These are phyloP conservation scores for Hiodon tergisus DNA, from an alignment of 2,113 vertebrate species.

Conservation along the genomic window DNA sequence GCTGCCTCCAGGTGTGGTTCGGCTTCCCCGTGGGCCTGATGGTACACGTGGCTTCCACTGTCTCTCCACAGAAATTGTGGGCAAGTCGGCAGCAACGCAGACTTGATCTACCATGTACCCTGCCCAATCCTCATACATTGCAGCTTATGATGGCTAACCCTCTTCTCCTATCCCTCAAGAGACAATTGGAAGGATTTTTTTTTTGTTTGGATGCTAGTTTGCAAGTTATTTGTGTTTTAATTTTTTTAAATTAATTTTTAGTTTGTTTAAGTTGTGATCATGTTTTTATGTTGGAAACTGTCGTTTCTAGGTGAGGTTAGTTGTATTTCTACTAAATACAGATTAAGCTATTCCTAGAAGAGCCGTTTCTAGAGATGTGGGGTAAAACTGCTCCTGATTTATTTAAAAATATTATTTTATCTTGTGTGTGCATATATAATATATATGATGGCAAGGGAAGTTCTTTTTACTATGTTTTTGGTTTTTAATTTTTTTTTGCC, in stretches of 20 bases:
- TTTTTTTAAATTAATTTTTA: neutral
- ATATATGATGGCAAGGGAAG: too few species aligned
- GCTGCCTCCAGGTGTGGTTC: conserved; percentile 78
- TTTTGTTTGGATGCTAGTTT: conserved; percentile 13
- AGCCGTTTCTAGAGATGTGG: too few species aligned
- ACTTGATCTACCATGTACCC: conserved; percentile 44
- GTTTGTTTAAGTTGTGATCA: conserved; percentile 47
- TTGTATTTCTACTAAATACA: too few species aligned
- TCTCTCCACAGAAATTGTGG: conserved; percentile 55
- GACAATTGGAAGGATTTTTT: neutral
- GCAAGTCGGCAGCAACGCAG: conserved; percentile 58
- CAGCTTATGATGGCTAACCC: neutral
- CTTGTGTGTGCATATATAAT: too few species aligned
- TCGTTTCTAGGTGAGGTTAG: too few species aligned
- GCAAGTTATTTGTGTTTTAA: neutral
- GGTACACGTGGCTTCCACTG: conserved; percentile 85
- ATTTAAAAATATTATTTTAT: too few species aligned
- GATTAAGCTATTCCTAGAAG: too few species aligned
- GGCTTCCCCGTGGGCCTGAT: conserved; percentile 85
- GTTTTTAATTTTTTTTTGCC: too few species aligned
- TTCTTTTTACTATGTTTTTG: too few species aligned
- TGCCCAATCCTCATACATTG: conserved; percentile 21
- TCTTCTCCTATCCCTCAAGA: neutral
- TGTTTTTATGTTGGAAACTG: conserved; percentile 42
- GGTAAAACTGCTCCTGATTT: too few species aligned